phyloP scores from a whole-genome alignment of 2,113 vertebrate genomes.

The Bettongia penicillata region DNA sequence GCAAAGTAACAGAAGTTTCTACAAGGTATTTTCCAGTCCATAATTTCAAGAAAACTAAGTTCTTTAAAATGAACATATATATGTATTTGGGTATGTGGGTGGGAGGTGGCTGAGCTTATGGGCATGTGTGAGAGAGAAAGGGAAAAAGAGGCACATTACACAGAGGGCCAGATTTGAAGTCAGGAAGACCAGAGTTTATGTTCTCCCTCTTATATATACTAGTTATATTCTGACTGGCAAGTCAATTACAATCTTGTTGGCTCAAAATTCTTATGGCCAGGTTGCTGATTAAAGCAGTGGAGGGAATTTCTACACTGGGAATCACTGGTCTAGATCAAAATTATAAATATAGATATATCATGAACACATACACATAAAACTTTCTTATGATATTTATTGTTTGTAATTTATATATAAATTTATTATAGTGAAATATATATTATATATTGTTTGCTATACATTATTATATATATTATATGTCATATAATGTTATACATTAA shows the following conservation, averaged over 20 bases:
- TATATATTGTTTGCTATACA: too few relatives aligned
- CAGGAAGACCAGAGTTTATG: neutral
- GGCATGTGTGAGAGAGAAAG: neutral
- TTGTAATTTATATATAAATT: too few relatives aligned
- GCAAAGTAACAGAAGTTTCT: neutral
- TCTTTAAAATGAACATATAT: neutral
- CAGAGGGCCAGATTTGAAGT: neutral
- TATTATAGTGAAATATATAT: too few relatives aligned
- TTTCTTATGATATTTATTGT: neutral
- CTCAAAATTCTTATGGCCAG: too few relatives aligned
- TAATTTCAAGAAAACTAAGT: conserved; percentile 1
- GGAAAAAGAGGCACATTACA: neutral
- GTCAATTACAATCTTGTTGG: too few relatives aligned
- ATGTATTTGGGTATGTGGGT: neutral
- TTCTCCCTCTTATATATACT: neutral
- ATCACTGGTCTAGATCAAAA: too few relatives aligned
- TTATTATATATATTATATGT: too few relatives aligned
- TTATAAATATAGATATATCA: too few relatives aligned
- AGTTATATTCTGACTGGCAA: neutral
- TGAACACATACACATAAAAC: neutral
- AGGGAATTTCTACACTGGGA: too few relatives aligned
- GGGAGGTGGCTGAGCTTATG: neutral
- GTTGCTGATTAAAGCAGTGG: too few relatives aligned
- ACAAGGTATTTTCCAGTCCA: neutral
- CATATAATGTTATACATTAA: too few relatives aligned